These are phyloP conservation scores for Myripristis murdjan DNA, from an alignment of 2,797 vertebrate species.

Conservation along the genomic window DNA sequence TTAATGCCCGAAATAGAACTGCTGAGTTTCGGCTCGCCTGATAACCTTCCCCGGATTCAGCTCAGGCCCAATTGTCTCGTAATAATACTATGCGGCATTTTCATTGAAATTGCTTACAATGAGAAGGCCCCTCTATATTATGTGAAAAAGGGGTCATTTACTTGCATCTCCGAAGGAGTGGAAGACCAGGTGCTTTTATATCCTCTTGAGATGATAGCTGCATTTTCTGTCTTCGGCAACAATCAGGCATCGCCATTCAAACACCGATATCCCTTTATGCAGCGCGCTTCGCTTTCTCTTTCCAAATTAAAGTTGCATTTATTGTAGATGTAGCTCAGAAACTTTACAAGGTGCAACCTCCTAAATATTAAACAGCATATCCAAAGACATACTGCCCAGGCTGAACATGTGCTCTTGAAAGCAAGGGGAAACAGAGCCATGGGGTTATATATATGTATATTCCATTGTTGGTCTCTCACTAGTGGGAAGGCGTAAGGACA, in stretches of 20 bases:
- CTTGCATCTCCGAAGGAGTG: constrained; percentile 26
- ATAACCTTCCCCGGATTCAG: constrained; percentile 71
- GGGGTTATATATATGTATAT: no score
- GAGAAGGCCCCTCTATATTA: constrained; percentile 38
- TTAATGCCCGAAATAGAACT: constrained; percentile 67
- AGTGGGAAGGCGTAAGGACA: no score
- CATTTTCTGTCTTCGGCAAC: constrained; percentile 54
- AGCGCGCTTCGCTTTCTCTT: constrained; percentile 17
- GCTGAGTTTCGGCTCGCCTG: constrained; percentile 54
- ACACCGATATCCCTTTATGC: constrained; percentile 25
- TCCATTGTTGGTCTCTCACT: no score
- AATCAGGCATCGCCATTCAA: constrained; percentile 55
- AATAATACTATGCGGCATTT: constrained; percentile 63
- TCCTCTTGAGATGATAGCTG: constrained; percentile 56
- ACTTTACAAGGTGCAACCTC: not conserved
- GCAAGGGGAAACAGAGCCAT: no score
- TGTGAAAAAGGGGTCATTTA: constrained; percentile 53
- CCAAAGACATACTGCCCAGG: not conserved
- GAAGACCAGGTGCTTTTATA: constrained; percentile 51
- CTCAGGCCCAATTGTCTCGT: constrained; percentile 66
- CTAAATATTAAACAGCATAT: not conserved
- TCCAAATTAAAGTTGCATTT: constrained; percentile 31
- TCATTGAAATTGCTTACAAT: constrained; percentile 64
- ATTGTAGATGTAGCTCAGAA: not conserved
- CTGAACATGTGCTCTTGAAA: not conserved